Conservation (phyloP, 1,140 invertebrate genomes). For the Oedothorax gibbosus region DNA sequence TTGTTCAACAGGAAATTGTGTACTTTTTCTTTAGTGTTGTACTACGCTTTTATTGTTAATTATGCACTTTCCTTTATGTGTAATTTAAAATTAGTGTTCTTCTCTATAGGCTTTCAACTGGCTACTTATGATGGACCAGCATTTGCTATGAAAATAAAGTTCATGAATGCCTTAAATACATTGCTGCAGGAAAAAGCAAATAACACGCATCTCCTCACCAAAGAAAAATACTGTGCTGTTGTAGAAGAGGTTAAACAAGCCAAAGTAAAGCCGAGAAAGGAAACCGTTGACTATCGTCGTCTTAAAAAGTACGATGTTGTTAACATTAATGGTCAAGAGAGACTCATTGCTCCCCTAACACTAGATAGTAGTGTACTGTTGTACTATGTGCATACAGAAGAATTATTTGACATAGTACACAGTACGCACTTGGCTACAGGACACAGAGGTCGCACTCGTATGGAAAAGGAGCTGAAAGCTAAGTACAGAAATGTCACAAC, state of each 20-base stretch:
- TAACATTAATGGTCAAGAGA: conserved; percentile 17
- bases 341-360: conserved; percentile 49
- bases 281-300: conserved; percentile 30
- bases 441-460: conserved; percentile 27
- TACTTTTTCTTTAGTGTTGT: no score
- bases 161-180: conserved; percentile 2
- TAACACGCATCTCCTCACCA: conserved; percentile 13
- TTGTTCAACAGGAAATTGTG: no score
- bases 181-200: conserved; percentile 7
- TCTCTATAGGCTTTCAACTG: no score
- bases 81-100: no score
- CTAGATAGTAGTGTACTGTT: conserved; percentile 45
- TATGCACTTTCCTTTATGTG: no score
- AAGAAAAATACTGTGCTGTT: conserved; percentile 21
- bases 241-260: conserved; percentile 36
- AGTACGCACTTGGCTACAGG: conserved; percentile 45
- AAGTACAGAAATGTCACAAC: conserved; percentile 50
- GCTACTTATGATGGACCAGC: background rate
- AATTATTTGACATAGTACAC: conserved; percentile 47
- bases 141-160: conserved; percentile 22
- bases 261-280: conserved; percentile 32
- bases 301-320: conserved; percentile 39
- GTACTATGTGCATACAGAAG: conserved; percentile 47
- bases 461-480: conserved; percentile 42
- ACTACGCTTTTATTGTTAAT: no score